Conservation (phyloP, 2,797 vertebrate genomes). For the Malacoctenus gilli region DNA sequence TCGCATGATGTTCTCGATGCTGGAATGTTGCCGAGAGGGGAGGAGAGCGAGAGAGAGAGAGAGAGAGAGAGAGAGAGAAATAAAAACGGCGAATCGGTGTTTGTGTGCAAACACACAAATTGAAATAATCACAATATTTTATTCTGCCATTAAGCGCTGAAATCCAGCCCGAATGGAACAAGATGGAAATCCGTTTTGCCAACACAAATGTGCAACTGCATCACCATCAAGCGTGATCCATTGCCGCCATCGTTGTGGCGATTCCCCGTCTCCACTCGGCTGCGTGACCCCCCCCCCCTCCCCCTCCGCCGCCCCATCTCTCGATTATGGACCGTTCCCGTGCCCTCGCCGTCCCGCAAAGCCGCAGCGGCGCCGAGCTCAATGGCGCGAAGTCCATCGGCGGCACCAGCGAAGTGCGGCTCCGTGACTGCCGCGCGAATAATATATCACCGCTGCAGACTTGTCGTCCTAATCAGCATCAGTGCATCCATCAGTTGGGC, state of each 20-base stretch:
- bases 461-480: conserved; percentile 17
- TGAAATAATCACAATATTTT: conserved; percentile 36
- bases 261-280: conserved; percentile 20
- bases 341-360: conserved; percentile 20
- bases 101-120: conserved; percentile 32
- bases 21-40: conserved; percentile 2
- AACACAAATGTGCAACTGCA: conserved; percentile 45
- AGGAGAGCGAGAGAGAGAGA: not conserved
- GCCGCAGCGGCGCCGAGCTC: conserved; percentile 40
- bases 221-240: conserved; percentile 13
- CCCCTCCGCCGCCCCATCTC: too few relatives aligned
- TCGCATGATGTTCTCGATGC: conserved; percentile 24
- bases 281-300: conserved; percentile 35
- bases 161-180: conserved; percentile 27
- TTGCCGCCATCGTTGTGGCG: conserved; percentile 20
- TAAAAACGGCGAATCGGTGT: conserved; percentile 1
- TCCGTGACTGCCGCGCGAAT: conserved; percentile 32
- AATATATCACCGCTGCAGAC: conserved; percentile 18
- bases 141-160: conserved; percentile 21
- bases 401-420: too few relatives aligned
- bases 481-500: too few relatives aligned
- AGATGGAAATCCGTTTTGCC: conserved; percentile 30
- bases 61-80: conserved; percentile 4
- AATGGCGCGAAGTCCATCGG: conserved; percentile 21
- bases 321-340: conserved; percentile 34